Base-by-base conservation (phyloP, 2,888 invertebrate species). In the Cactoblastis cactorum region DNA sequence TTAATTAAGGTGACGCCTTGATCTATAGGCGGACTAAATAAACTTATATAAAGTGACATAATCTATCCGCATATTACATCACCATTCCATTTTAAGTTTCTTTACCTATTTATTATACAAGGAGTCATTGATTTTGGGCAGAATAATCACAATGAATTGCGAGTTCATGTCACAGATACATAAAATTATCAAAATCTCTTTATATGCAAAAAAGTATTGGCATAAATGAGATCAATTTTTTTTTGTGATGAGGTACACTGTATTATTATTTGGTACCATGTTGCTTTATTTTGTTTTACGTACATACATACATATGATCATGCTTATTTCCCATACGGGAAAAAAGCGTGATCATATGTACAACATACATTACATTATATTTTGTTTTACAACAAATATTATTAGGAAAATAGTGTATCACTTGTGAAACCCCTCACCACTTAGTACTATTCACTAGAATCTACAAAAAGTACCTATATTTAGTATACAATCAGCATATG, bases 1-100 rank as follows among this genome's bases (percentile, higher is more conserved):
- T n/a, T n/a, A n/a, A 28, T 54, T 43, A 54, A 54, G 46, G 56
- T 58, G 58, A 51, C 58, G 56, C 60, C 60, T 35, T 53, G 49
- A 58, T 56, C 58, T 56, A 59, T 56, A 60, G 60, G 58, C 60
- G 60, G 60, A 60, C 51, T 57, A 28, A 22, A 28, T 28, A 28
- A 28, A 28, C 28, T 28, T 9, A 53, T 46, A 48, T 17, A 58
- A 53, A 49, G 56, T 56, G 59, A 58, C 45, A 46, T 41, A 33
- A 41, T n/a, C 32, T 12, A 28, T 19, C 24, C 28, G 32, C 17
- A 37, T 34, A 48, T 41, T 41, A 14, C 24, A 41, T 41, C 41
- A 22, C 41, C 12, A 4, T 41, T 14, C 2, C 17, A 9, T 37
- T 17, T 4, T 17, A 4, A 28, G 28, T 28, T 28, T 28, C 22